These are phyloP conservation scores for Rattus norvegicus DNA, from an alignment of 2,113 vertebrate species.

Conservation along the genomic window GRCr8 NC_086027.1:5829501-5830000, in stretches of 20 bases:
- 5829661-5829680: background rate
- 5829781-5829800: background rate
- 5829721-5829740: background rate
- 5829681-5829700: background rate
- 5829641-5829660: background rate
- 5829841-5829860: slow-evolving; percentile 54
- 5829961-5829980: slow-evolving; percentile 33
- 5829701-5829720: background rate
- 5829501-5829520: background rate
- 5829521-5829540: background rate
- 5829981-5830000: background rate
- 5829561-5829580: background rate
- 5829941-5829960: slow-evolving; percentile 56
- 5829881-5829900: slow-evolving; percentile 43
- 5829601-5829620: background rate
- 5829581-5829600: too few relatives aligned
- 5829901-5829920: slow-evolving; percentile 9
- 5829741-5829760: background rate
- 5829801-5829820: background rate
- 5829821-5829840: background rate
- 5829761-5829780: background rate
- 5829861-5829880: slow-evolving; percentile 28
- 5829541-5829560: background rate
- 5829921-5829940: slow-evolving; percentile 32
- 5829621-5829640: background rate